Percentiles rank a stretch among this genome's conserved stretches.
Conservation (phyloP, 1,140 invertebrate genomes). For the Penaeus indicus region DNA sequence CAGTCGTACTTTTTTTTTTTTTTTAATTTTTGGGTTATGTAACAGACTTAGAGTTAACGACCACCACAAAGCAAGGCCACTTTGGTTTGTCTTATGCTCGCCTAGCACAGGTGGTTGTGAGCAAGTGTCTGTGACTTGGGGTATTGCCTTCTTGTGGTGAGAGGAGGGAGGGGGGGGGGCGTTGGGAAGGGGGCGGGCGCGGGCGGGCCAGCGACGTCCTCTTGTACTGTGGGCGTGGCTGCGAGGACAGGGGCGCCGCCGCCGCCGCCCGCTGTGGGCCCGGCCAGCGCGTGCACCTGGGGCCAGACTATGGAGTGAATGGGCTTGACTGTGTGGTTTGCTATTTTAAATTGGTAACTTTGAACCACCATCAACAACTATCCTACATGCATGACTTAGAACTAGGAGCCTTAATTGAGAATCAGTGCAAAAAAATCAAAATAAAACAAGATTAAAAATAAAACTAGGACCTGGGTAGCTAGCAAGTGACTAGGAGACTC, state of each 20-base stretch:
- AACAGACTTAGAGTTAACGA: conserved; percentile 52
- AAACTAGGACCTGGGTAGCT: conserved; percentile 62
- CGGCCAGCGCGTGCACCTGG: conserved; percentile 49
- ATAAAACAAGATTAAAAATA: conserved; percentile 50
- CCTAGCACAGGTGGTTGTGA: conserved; percentile 61
- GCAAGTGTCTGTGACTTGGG: conserved; percentile 59
- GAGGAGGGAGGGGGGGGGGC: conserved; percentile 23
- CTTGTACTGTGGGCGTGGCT: conserved; percentile 30
- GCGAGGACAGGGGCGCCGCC: conserved; percentile 23
- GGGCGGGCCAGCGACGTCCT: conserved; percentile 27
- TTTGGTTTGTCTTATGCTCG: conserved; percentile 64
- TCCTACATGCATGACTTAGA: conserved; percentile 64
- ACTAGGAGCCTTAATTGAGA: conserved; percentile 64
- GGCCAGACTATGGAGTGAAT: conserved; percentile 59
- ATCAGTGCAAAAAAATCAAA: conserved; percentile 62
- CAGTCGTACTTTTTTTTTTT: conserved; percentile 47
- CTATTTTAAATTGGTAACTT: conserved; percentile 63
- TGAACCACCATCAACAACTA: conserved; percentile 65
- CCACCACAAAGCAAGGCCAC: conserved; percentile 65
- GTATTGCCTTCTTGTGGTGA: conserved; percentile 64
- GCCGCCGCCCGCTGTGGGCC: conserved; percentile 46
- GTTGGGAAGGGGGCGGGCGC: conserved; percentile 33
- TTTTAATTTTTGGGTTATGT: conserved; percentile 11
- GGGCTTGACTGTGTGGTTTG: conserved; percentile 60
- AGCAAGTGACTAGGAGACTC: conserved; percentile 62